Evolutionary conservation across 2,113 vertebrate species (phyloP).

Genomic region (Sinocyclocheilus rhinocerous): DNA sequence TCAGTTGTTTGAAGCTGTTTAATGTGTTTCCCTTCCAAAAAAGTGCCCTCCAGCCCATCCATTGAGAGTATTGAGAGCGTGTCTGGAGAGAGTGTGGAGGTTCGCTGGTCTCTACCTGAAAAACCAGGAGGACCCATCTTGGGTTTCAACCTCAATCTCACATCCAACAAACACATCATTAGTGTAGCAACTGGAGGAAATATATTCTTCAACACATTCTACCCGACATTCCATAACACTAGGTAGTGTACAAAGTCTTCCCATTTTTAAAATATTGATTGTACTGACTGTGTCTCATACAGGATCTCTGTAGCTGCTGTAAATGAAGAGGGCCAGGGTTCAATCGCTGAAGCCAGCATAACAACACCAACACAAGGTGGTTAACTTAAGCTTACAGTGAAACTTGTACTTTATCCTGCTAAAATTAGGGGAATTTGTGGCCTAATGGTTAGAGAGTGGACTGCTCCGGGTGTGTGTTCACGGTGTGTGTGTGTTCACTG

Average conservation of each 20-base stretch:
- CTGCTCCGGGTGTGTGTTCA: too few relatives aligned
- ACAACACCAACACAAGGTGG: conserved; percentile 69
- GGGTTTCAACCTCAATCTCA: conserved; percentile 78
- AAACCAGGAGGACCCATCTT: conserved; percentile 75
- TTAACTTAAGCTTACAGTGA: conserved; percentile 47
- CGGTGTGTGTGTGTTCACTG: too few relatives aligned
- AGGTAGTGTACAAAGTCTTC: conserved; percentile 62
- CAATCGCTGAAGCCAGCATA: conserved; percentile 69
- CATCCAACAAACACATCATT: conserved; percentile 65
- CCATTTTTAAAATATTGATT: not conserved
- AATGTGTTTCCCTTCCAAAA: not conserved
- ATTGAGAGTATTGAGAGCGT: conserved; percentile 71
- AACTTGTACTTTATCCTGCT: not conserved
- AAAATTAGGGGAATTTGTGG: too few relatives aligned
- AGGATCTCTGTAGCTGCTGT: conserved; percentile 77
- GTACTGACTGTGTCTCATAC: not conserved
- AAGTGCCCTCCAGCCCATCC: conserved; percentile 70
- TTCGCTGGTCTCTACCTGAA: conserved; percentile 76
- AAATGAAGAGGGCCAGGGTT: conserved; percentile 75
- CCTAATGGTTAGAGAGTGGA: too few relatives aligned
- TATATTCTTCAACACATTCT: conserved; percentile 73
- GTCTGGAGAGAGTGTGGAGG: conserved; percentile 74
- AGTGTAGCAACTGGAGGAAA: conserved; percentile 68
- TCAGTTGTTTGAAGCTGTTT: not conserved
- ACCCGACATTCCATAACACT: conserved; percentile 74